These are phyloP conservation scores for Pantala flavescens DNA, from an alignment of 1,140 invertebrate genomes.

Conservation along the genomic window DNA sequence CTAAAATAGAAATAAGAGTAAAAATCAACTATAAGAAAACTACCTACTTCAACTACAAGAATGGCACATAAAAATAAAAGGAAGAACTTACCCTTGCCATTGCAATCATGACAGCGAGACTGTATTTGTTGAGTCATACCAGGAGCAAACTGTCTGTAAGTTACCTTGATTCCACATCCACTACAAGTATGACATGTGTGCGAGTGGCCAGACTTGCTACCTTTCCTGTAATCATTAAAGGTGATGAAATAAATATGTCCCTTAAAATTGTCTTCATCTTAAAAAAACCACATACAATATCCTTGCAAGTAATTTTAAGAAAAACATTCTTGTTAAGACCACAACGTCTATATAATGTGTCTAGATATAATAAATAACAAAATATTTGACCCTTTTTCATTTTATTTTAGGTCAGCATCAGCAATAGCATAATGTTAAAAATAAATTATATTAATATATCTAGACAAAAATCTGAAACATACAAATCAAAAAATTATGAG, in stretches of 20 bases:
- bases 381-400: too few relatives aligned
- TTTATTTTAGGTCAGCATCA: too few relatives aligned
- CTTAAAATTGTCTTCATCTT: not conserved
- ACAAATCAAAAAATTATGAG: too few relatives aligned
- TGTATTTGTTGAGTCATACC: slow-evolving; percentile 80
- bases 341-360: too few relatives aligned
- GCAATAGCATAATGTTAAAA: too few relatives aligned
- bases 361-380: too few relatives aligned
- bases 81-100: slow-evolving; percentile 42
- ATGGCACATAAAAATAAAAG: not conserved
- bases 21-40: not conserved
- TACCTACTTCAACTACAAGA: not conserved
- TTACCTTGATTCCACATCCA: slow-evolving; percentile 64
- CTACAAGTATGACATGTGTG: slow-evolving; percentile 62
- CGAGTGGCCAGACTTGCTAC: slow-evolving; percentile 65
- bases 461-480: too few relatives aligned
- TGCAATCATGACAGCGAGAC: slow-evolving; percentile 55
- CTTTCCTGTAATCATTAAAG: slow-evolving; percentile 33
- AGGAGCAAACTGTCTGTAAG: slow-evolving; percentile 57
- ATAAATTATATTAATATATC: too few relatives aligned
- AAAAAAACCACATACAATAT: too few relatives aligned
- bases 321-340: too few relatives aligned
- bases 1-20: slow-evolving; percentile 24
- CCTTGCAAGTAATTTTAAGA: not conserved
- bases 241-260: not conserved